A percentile compares a stretch with the other conserved stretches of the same genome.
phyloP scores from a whole-genome alignment of 2,888 invertebrate species.

The Anoncus sp. region DNA sequence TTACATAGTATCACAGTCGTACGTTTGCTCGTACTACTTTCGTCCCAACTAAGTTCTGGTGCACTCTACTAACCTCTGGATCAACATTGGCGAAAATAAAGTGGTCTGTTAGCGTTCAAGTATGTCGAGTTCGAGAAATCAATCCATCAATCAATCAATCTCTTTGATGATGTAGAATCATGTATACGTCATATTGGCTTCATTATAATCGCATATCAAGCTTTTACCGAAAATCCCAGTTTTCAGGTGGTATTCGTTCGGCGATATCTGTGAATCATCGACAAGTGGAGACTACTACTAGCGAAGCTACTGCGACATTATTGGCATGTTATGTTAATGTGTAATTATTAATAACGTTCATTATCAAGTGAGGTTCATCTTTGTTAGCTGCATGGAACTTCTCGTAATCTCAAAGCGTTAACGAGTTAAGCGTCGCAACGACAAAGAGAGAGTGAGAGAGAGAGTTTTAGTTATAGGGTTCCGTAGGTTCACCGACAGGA shows the following conservation, averaged over 20 bases:
- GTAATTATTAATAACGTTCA: slow-evolving; percentile 28
- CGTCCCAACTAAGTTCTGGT: neutral
- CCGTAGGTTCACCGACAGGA: slow-evolving; percentile 20
- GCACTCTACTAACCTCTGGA: slow-evolving; percentile 8
- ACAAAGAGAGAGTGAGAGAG: neutral
- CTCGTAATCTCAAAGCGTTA: neutral
- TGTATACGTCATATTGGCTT: neutral
- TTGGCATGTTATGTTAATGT: neutral
- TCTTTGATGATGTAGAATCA: neutral
- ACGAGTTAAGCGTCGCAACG: neutral
- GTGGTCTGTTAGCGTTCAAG: neutral
- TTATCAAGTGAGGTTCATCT: slow-evolving; percentile 5
- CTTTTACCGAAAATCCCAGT: neutral
- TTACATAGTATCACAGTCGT: neutral
- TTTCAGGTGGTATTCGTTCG: neutral
- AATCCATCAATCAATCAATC: neutral
- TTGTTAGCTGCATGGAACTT: neutral
- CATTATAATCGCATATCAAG: neutral
- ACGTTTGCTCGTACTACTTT: neutral
- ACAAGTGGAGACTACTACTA: neutral
- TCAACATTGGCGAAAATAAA: slow-evolving; percentile 6
- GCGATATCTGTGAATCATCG: neutral
- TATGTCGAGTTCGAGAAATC: neutral
- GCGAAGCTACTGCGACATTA: neutral
- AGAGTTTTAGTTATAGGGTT: neutral